phyloP scores from a whole-genome alignment of 2,113 vertebrate species.

The Pelecanus crispus region DNA sequence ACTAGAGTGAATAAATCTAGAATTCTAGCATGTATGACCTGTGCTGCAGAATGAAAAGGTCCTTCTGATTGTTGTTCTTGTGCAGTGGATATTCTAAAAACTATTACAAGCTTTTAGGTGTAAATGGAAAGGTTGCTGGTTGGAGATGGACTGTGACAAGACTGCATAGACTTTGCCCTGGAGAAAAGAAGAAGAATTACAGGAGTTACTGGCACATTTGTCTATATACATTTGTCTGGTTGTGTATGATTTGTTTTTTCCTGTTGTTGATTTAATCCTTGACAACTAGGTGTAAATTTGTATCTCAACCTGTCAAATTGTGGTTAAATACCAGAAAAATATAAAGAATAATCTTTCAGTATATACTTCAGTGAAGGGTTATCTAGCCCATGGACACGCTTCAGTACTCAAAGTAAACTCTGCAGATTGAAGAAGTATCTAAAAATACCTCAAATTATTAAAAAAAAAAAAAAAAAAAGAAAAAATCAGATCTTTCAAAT shows the following conservation, averaged over 20 bases:
- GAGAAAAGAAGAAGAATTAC: background rate
- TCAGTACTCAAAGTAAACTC: background rate
- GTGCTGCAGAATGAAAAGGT: background rate
- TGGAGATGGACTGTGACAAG: background rate
- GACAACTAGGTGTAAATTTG: background rate
- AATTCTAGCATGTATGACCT: background rate
- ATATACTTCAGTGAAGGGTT: background rate
- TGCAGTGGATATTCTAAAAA: background rate
- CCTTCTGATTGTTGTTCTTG: background rate
- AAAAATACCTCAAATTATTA: background rate
- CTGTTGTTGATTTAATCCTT: background rate
- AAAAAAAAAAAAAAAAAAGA: too few species aligned
- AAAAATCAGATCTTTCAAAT: background rate
- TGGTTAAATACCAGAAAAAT: background rate
- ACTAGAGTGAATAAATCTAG: background rate
- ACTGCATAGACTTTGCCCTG: background rate
- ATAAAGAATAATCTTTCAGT: background rate
- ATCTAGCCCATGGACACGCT: background rate
- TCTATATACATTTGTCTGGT: background rate
- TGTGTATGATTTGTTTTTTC: background rate
- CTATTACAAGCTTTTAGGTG: background rate
- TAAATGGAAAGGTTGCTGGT: background rate
- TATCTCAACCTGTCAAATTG: background rate
- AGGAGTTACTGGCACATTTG: background rate
- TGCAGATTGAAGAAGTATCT: background rate